Conservation (phyloP, 2,888 invertebrate genomes). For the Orthosia gothica region DNA sequence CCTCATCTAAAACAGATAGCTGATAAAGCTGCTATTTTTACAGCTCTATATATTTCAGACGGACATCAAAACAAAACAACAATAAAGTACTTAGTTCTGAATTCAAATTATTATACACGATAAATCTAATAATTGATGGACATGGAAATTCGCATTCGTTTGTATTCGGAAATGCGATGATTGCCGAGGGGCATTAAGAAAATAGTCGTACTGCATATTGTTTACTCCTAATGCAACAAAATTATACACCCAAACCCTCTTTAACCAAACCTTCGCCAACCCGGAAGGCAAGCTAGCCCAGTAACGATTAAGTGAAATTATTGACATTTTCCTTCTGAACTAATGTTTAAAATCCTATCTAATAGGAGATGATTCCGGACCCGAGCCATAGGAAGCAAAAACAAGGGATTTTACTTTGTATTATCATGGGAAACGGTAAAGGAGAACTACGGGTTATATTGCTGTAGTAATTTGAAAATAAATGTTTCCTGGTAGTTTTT, state of each 20-base stretch:
- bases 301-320: conserved; percentile 48
- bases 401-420: conserved; percentile 44
- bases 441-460: conserved; percentile 28
- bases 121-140: too few relatives aligned
- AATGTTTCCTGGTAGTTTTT: neutral
- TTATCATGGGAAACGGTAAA: conserved; percentile 36
- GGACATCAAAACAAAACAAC: too few relatives aligned
- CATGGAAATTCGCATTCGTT: too few relatives aligned
- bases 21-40: too few relatives aligned
- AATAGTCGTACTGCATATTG: too few relatives aligned
- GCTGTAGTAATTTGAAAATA: conserved; percentile 30
- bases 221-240: neutral
- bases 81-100: too few relatives aligned
- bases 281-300: conserved; percentile 8
- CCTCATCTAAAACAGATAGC: too few relatives aligned
- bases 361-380: conserved; percentile 51
- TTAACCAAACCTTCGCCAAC: neutral
- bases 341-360: conserved; percentile 54
- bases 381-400: conserved; percentile 36
- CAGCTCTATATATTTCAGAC: too few relatives aligned
- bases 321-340: conserved; percentile 47
- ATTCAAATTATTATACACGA: too few relatives aligned
- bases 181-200: too few relatives aligned
- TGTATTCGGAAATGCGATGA: too few relatives aligned
- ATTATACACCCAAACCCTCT: neutral